Percentiles rank a stretch among this genome's conserved stretches.
phyloP scores from a whole-genome alignment of 2,888 invertebrate genomes.

The Caenorhabditis doughertyi region DNA sequence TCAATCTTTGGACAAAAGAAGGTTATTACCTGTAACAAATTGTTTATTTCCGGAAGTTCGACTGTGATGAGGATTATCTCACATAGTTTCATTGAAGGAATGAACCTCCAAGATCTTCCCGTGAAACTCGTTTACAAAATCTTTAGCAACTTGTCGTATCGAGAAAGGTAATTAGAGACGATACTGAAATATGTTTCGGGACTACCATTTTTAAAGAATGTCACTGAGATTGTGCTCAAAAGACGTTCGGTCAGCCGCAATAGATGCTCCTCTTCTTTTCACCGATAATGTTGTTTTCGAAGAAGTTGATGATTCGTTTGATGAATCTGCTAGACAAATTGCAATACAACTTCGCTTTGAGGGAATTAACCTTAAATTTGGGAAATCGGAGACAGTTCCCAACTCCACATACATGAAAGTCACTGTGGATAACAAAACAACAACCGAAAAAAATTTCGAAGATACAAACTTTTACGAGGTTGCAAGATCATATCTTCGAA shows the following conservation, averaged over 20 bases:
- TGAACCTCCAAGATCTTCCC: neutral
- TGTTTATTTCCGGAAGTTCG: no score
- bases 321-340: neutral
- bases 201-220: neutral
- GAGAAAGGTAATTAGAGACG: neutral
- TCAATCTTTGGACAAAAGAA: neutral
- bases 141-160: neutral
- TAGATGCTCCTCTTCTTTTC: neutral
- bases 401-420: no score
- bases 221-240: neutral
- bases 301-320: neutral
- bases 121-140: constrained; percentile 4
- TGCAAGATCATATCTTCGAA: constrained; percentile 5
- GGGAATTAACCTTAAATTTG: neutral
- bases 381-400: neutral
- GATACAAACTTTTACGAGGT: neutral
- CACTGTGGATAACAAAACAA: no score
- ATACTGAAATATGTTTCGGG: no score
- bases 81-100: neutral
- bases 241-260: neutral
- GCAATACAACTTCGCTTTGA: neutral
- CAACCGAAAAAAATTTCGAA: neutral
- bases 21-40: no score
- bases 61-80: no score
- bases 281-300: neutral